Base-by-base conservation (phyloP, 2,797 vertebrate species). In the Notolabrus celidotus region DNA sequence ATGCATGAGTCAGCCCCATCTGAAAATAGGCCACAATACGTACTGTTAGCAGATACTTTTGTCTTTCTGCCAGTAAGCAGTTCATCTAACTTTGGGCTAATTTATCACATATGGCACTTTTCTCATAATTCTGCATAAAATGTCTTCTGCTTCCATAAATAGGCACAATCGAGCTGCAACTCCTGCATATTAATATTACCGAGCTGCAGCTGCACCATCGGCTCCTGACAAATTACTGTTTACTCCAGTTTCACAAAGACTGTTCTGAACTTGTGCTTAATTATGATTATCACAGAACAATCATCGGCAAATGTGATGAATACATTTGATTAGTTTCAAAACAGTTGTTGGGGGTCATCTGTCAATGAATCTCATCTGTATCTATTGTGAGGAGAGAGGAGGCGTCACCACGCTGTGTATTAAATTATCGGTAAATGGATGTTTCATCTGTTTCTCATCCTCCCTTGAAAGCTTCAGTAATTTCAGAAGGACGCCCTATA, bases 171-270 rank as follows among this genome's bases (percentile, higher is more conserved):
- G 31, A 67, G 69, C 54, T 31, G n/a, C 49, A 55, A 67, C 63
- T 38, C 67, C 23, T 71, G 22, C 47, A 55, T 67, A 61, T 57
- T 82, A 23, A 67, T 56, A 31, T 59, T 43, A 27, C 54, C 50
- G 42, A 62, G 15, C 47, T 77, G 59, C 64, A 73, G 74, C 68
- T 87, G 81, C 78, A 76, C 20, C 53, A 22, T 68, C 10, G n/a
- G 31, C 53, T 71, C 34, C 51, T 78, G 54, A 71, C 61, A 80
- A 88, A 86, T 83, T 39, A 71, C 36, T 56, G 67, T 74, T 87
- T 63, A 70, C 46, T 67, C 16, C 51, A 31, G 16, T 46, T 58
- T 61, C 56, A 17, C 14, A 4, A 45, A 29, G 22, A 75, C 60
- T 19, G 17, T 2, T 10, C 27, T 31, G 54, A 77, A 76, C 68